Base-by-base conservation (phyloP, 2,888 invertebrate species). In the Tenthredo amoena region DNA sequence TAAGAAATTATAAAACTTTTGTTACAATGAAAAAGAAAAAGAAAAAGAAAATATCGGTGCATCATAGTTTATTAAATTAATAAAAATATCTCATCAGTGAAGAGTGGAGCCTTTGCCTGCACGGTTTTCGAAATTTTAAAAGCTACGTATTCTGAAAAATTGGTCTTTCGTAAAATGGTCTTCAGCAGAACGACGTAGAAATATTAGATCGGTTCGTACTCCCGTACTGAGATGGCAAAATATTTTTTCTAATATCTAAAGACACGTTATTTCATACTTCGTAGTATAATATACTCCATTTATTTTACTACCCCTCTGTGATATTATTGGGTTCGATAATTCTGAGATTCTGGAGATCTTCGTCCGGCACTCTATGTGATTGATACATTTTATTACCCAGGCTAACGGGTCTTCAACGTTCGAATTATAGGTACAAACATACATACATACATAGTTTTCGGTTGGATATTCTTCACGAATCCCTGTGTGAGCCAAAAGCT, bases 371-470 rank as follows among this genome's bases (percentile, higher is more conserved):
- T 74, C 74, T 43, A 26, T 15, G 40, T 74, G 43, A 74, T 74
- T 74, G 74, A 74, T 47, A 43, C 43, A 43, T 40, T 74, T 74
- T 74, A 74, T 74, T 47, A 40, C 40, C 74, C 43, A 15, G 47
- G 21, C 74, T n/a, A 74, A 71, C 34, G 37, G 37, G 15, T 37
- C 31, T 37, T n/a, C 71, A 40, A 72, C 71, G 71, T 40, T 26
- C 43, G 43, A 21, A 74, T 21, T 40, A 43, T 40, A 4, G 4
- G 21, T n/a, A 43, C 43, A 3, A 31, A 26, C 47, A 74, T 21
- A 72, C n/a, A 55, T n/a, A 55, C n/a, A n/a, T n/a, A 55, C 1
- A 26, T 26, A 40, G 37, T 72, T 72, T 62, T 10, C 47, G 12
- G 12, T 15, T 62, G 26, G 9, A 2, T 26, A 62, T 21, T 26